Evolutionary conservation across 2,888 invertebrate species (phyloP).

Genomic region (Malthinus seriepunctatus): DNA sequence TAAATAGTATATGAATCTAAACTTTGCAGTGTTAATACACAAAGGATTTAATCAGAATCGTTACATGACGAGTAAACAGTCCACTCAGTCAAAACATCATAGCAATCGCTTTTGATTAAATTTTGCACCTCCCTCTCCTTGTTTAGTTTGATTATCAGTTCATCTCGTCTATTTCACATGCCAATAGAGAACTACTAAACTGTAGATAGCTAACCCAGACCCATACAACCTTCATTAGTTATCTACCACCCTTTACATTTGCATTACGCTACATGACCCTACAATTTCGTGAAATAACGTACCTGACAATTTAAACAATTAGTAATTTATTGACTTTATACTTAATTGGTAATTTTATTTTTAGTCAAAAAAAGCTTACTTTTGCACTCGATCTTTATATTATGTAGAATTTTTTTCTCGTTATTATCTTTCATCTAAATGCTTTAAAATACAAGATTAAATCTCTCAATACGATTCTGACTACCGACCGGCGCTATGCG

Average conservation of each 20-base stretch:
- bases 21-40: conserved; percentile 37
- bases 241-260: conserved; percentile 11
- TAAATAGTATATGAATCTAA: conserved; percentile 19
- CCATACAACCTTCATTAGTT: conserved; percentile 11
- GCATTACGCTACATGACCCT: conserved; percentile 9
- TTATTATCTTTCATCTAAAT: conserved; percentile 31
- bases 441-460: conserved; percentile 33
- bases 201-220: conserved; percentile 20
- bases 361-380: neutral
- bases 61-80: conserved; percentile 48
- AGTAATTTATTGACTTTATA: neutral
- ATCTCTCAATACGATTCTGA: conserved; percentile 37
- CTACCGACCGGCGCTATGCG: conserved; percentile 31
- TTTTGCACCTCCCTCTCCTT: conserved; percentile 46
- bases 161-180: conserved; percentile 30
- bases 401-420: conserved; percentile 9
- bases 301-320: conserved; percentile 2
- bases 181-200: conserved; percentile 21
- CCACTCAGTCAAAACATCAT: conserved; percentile 55
- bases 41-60: conserved; percentile 46
- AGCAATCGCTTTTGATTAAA: conserved; percentile 56
- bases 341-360: neutral
- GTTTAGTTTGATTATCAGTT: conserved; percentile 35
- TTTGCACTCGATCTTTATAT: neutral
- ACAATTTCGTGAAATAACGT: conserved; percentile 3